A percentile compares a stretch with the other conserved stretches of the same genome.
These are phyloP conservation scores for Pangasius sanitwongsei DNA, from an alignment of 2,797 vertebrate genomes.

Conservation along the genomic window DNA sequence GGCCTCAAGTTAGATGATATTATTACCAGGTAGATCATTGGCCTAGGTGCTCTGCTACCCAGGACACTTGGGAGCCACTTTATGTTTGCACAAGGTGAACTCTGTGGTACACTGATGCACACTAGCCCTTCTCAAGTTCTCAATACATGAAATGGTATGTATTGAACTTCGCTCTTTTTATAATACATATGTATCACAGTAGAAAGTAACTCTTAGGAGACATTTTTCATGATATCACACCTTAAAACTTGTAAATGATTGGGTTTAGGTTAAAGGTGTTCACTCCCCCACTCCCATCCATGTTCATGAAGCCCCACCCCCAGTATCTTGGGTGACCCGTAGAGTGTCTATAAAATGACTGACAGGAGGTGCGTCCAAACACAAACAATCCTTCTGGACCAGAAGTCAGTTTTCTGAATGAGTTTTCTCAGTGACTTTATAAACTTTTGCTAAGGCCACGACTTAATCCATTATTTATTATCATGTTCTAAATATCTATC, in stretches of 20 bases:
- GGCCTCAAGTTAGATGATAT: not conserved
- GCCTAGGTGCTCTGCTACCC: too few relatives aligned
- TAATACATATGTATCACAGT: not conserved
- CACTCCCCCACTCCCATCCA: not conserved
- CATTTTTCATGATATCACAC: not conserved
- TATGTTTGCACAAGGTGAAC: not conserved
- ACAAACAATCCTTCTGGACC: not conserved
- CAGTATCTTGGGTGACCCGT: not conserved
- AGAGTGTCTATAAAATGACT: not conserved
- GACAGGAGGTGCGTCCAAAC: not conserved
- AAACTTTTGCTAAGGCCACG: not conserved
- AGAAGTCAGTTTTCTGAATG: not conserved
- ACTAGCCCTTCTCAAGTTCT: not conserved
- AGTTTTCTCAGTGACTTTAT: not conserved
- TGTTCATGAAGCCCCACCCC: not conserved
- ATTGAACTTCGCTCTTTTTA: not conserved
- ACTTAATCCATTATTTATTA: not conserved
- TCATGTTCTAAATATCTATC: not conserved
- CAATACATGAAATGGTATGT: not conserved
- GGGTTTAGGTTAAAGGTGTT: not conserved
- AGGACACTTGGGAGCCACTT: not conserved
- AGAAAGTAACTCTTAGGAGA: not conserved
- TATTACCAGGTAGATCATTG: not conserved
- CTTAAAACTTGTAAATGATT: not conserved
- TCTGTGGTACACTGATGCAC: not conserved